A percentile compares a stretch with the other conserved stretches of the same genome.
Conservation (phyloP, 2,113 vertebrate species). For the Mixornis gularis region DNA sequence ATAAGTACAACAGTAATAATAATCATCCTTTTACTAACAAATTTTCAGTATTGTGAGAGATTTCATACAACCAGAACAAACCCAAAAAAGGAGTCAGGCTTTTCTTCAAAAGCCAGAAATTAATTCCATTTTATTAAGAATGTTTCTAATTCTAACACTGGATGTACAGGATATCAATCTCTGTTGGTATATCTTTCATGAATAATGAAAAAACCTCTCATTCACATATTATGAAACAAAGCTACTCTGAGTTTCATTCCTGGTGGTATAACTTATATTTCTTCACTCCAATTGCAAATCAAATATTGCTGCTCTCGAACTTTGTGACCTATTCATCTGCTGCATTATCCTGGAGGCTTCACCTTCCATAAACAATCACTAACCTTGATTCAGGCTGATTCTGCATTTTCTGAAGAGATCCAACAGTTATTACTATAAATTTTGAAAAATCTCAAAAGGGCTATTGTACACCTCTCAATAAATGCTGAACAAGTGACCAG, state of each 20-base stretch:
- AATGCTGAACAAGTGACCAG: neutral
- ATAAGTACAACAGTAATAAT: neutral
- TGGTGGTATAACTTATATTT: neutral
- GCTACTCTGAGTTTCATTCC: neutral
- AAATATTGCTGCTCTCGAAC: conserved; percentile 15
- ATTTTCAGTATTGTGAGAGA: conserved; percentile 6
- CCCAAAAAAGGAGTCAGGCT: neutral
- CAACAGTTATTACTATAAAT: conserved; percentile 16
- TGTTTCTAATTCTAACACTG: conserved; percentile 1
- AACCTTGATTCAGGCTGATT: conserved; percentile 10
- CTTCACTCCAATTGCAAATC: conserved; percentile 11
- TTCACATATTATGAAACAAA: neutral
- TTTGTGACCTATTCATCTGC: conserved; percentile 9
- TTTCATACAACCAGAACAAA: conserved; percentile 8
- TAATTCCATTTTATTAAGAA: neutral
- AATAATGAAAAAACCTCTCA: neutral
- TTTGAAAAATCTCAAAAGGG: neutral
- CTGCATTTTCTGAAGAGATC: conserved; percentile 22
- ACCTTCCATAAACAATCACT: conserved; percentile 40
- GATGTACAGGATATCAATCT: neutral
- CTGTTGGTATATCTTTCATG: neutral
- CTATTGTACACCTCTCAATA: neutral
- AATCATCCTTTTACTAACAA: neutral
- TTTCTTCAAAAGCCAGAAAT: neutral
- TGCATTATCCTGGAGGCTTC: conserved; percentile 10